phyloP scores from a whole-genome alignment of 2,888 invertebrate species.

The Philaethria dido region DNA sequence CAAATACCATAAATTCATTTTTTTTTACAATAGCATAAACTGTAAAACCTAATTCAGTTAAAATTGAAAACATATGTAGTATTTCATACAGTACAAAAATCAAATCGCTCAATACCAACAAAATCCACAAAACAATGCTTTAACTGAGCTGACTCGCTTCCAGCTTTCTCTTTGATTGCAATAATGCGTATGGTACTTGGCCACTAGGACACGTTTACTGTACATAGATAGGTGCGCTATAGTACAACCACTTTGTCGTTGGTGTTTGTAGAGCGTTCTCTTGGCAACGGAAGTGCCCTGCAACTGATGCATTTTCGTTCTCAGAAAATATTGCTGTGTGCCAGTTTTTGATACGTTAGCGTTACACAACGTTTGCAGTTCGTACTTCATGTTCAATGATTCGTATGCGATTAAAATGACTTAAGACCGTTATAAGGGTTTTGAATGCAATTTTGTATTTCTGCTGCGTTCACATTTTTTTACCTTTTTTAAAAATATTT shows the following conservation, averaged over 20 bases:
- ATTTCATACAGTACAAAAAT: no score
- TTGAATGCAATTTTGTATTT: not conserved
- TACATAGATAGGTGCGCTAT: conserved; percentile 13
- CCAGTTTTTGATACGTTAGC: conserved; percentile 31
- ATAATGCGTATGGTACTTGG: conserved; percentile 46
- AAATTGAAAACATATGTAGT: no score
- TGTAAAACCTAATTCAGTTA: no score
- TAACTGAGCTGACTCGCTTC: not conserved
- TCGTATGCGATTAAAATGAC: conserved; percentile 1
- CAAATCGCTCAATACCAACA: not conserved
- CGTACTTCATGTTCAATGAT: conserved; percentile 16
- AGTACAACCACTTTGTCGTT: conserved; percentile 19
- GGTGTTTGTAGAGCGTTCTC: conserved; percentile 32
- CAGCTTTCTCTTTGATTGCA: conserved; percentile 50
- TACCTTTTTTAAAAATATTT: no score
- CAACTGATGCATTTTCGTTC: conserved; percentile 38
- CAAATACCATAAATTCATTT: no score
- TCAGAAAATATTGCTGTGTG: conserved; percentile 35
- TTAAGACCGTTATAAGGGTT: not conserved
- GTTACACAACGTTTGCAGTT: conserved; percentile 6
- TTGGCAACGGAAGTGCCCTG: conserved; percentile 36
- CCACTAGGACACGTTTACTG: conserved; percentile 45
- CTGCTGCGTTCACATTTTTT: no score
- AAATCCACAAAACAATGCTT: not conserved
- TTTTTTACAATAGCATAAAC: no score